phyloP scores from a whole-genome alignment of 2,797 vertebrate genomes.

The Balearica regulorum region DNA sequence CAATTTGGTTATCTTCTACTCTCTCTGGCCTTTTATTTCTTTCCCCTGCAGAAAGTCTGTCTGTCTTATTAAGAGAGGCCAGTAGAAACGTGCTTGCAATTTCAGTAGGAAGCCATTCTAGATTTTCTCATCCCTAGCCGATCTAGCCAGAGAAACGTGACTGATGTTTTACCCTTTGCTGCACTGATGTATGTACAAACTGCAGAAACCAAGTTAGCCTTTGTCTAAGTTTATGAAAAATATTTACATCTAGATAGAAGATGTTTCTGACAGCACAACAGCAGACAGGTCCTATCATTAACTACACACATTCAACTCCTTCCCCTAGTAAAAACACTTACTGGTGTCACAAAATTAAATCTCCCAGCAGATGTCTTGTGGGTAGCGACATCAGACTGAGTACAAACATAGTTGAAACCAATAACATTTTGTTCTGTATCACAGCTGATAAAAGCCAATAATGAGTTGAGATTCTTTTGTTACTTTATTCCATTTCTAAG shows the following conservation, averaged over 20 bases:
- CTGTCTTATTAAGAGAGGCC: background rate
- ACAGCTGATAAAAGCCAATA: slow-evolving; percentile 30
- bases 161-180: background rate
- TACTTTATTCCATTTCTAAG: slow-evolving; percentile 1
- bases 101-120: background rate
- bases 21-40: background rate
- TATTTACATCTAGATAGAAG: slow-evolving; percentile 23
- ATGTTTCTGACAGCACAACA: slow-evolving; percentile 11
- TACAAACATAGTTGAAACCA: slow-evolving; percentile 39
- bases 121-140: background rate
- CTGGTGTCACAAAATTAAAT: slow-evolving; percentile 44
- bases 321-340: slow-evolving; percentile 28
- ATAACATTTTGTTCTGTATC: slow-evolving; percentile 14
- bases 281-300: background rate
- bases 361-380: slow-evolving; percentile 50
- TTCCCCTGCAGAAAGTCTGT: background rate
- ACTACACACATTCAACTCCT: background rate
- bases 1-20: background rate
- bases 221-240: slow-evolving; percentile 7
- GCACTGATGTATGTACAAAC: background rate
- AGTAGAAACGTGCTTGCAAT: background rate
- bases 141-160: background rate
- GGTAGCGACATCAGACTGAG: slow-evolving; percentile 49
- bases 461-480: background rate
- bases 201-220: background rate